These are phyloP conservation scores for Gasterosteus aculeatus DNA, from an alignment of 2,113 vertebrate species.

Conservation along the genomic window DNA sequence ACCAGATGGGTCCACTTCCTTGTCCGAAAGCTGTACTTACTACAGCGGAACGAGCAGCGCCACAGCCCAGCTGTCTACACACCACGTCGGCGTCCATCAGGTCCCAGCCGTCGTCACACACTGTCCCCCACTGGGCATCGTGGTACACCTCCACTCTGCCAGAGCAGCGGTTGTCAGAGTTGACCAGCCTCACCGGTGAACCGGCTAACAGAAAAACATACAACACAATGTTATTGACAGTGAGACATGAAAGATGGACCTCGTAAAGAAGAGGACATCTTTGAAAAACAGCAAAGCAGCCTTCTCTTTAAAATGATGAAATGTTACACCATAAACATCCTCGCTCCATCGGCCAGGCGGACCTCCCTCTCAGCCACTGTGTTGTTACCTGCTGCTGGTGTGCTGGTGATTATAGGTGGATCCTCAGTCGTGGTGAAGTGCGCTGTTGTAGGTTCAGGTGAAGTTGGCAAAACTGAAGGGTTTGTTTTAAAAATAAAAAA, in stretches of 20 bases:
- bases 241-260: background rate
- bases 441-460: background rate
- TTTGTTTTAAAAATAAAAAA: background rate
- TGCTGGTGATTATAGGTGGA: background rate
- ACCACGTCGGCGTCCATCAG: slow-evolving; percentile 51
- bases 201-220: slow-evolving; percentile 28
- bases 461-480: background rate
- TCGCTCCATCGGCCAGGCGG: slow-evolving; percentile 45
- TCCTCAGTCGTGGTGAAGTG: background rate
- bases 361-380: slow-evolving; percentile 30
- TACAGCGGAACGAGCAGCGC: slow-evolving; percentile 36
- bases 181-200: slow-evolving; percentile 54
- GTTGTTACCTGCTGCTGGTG: background rate
- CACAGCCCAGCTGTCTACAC: slow-evolving; percentile 64
- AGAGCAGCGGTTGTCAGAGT: slow-evolving; percentile 36
- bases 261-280: background rate
- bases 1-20: slow-evolving; percentile 66
- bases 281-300: background rate
- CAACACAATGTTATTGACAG: background rate
- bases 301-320: background rate
- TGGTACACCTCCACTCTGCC: slow-evolving; percentile 54
- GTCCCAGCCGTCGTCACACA: slow-evolving; percentile 62
- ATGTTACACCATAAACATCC: background rate
- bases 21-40: slow-evolving; percentile 44
- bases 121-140: slow-evolving; percentile 54